These are phyloP conservation scores for human (Homo sapiens) DNA, from an alignment of 2,113 vertebrate species.

Conservation along the genomic window DNA sequence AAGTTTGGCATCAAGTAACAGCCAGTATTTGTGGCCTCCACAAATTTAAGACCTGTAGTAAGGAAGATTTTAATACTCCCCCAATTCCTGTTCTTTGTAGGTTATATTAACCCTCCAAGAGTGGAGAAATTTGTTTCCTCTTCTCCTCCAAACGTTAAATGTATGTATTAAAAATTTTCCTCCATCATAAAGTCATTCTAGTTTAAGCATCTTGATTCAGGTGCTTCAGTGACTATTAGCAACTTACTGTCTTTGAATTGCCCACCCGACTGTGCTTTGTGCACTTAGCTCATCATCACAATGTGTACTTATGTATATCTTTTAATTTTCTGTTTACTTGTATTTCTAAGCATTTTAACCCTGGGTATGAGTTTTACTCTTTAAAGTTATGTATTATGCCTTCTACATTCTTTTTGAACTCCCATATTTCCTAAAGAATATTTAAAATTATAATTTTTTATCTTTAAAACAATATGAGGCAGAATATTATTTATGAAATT, in stretches of 20 bases:
- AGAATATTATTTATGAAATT: conserved; percentile 10
- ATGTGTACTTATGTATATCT: background rate
- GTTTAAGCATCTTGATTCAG: background rate
- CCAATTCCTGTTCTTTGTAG: background rate
- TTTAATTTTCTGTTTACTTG: background rate
- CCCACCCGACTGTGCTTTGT: background rate
- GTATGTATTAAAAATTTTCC: background rate
- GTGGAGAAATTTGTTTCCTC: background rate
- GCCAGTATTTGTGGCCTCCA: background rate
- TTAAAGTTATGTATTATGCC: background rate
- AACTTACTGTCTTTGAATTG: background rate
- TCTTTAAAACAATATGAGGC: background rate
- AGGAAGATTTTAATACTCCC: background rate
- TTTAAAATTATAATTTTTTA: background rate
- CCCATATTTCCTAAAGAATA: background rate
- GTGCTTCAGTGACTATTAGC: background rate
- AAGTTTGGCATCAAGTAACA: background rate
- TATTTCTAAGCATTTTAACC: background rate
- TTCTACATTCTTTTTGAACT: background rate
- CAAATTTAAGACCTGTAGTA: background rate
- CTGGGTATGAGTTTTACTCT: background rate
- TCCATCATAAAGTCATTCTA: background rate
- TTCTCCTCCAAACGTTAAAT: background rate
- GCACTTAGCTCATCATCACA: background rate
- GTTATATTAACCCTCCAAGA: background rate